Percentiles rank a stretch among this genome's conserved stretches.
phyloP scores from a whole-genome alignment of 2,113 vertebrate species.

The Dermatemys mawii region DNA sequence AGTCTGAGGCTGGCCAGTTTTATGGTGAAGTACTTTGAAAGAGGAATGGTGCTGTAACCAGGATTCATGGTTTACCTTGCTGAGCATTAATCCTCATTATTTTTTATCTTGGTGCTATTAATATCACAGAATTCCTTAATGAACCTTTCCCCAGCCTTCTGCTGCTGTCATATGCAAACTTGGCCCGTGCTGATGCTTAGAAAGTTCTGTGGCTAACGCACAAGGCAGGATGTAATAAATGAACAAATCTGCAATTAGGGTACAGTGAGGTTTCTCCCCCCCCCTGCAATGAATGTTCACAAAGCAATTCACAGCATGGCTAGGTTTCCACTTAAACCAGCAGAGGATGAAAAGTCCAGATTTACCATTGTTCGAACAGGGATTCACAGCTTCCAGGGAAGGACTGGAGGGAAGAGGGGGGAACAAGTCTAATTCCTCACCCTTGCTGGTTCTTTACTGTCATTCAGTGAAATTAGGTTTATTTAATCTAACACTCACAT shows the following conservation, averaged over 20 bases:
- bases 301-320: neutral
- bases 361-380: neutral
- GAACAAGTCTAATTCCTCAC: too few relatives aligned
- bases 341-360: neutral
- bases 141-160: neutral
- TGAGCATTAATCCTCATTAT: neutral
- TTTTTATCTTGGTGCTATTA: neutral
- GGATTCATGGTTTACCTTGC: neutral
- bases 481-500: neutral
- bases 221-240: neutral
- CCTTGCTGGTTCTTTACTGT: neutral
- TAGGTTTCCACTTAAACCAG: neutral
- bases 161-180: neutral
- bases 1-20: neutral
- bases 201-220: neutral
- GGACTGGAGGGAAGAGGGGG: too few relatives aligned
- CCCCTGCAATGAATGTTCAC: neutral
- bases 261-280: neutral
- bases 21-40: accelerated
- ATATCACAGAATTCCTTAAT: neutral
- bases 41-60: neutral
- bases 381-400: neutral
- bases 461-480: neutral
- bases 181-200: neutral
- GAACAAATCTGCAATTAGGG: neutral